Conservation (phyloP, 2,113 vertebrate species). For the Tor tambroides region DNA sequence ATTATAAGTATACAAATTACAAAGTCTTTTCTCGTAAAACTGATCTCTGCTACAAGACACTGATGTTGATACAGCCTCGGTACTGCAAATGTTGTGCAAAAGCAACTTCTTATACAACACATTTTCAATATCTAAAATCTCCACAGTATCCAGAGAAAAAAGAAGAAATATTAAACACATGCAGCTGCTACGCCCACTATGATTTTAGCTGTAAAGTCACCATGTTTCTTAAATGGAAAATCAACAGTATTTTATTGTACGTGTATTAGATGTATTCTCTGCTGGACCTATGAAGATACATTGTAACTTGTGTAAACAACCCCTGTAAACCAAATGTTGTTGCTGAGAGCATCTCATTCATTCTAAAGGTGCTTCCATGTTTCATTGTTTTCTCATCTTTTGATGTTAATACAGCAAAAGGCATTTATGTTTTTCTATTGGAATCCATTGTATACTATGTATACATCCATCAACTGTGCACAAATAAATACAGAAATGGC, state of each 20-base stretch:
- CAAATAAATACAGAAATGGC: slow-evolving; percentile 63
- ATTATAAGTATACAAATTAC: background rate
- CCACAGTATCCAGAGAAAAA: background rate
- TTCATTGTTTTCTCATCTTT: slow-evolving; percentile 65
- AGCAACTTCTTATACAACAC: background rate
- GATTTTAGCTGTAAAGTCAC: slow-evolving; percentile 6
- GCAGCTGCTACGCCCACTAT: background rate
- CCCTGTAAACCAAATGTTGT: slow-evolving; percentile 10
- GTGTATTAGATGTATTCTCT: slow-evolving; percentile 30
- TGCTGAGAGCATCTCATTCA: background rate
- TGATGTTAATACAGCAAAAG: slow-evolving; percentile 73
- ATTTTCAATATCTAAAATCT: background rate
- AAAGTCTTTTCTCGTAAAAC: background rate
- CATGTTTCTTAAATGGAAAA: background rate
- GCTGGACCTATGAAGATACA: slow-evolving; percentile 44
- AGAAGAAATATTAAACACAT: background rate
- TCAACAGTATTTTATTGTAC: background rate
- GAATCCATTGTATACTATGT: slow-evolving; percentile 81
- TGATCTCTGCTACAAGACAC: background rate
- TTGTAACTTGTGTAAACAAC: slow-evolving; percentile 21
- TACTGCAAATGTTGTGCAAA: slow-evolving; percentile 10
- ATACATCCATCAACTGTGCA: slow-evolving; percentile 79
- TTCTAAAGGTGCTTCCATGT: slow-evolving; percentile 60
- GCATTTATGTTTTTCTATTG: slow-evolving; percentile 56
- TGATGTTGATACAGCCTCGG: background rate